Evolutionary conservation across 2,113 vertebrate species (phyloP).

Genomic region (Syngnathoides biaculeatus): DNA sequence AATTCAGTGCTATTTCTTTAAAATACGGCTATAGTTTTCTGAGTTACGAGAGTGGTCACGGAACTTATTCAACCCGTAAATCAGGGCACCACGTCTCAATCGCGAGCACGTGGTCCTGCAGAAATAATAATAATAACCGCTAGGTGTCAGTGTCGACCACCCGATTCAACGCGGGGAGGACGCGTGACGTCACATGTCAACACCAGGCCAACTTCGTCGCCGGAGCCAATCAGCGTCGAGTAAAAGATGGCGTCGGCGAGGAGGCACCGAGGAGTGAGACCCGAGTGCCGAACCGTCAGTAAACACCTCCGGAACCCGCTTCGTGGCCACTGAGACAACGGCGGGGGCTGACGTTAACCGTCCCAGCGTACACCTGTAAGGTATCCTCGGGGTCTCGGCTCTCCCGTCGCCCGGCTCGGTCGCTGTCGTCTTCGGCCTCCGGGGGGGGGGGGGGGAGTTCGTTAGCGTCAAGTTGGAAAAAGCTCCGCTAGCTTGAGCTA

Average conservation of each 20-base stretch:
- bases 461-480: constrained; percentile 54
- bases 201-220: constrained; percentile 42
- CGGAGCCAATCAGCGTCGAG: constrained; percentile 59
- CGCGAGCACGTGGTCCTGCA: neutral
- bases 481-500: constrained; percentile 51
- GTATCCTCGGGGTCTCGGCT: neutral
- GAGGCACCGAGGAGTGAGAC: constrained; percentile 36
- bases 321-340: constrained; percentile 14
- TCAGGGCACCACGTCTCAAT: neutral
- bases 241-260: constrained; percentile 72
- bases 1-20: no score
- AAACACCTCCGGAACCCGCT: constrained; percentile 37
- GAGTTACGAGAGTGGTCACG: no score
- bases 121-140: neutral
- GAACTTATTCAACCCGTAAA: no score
- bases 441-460: constrained; percentile 33
- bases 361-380: neutral
- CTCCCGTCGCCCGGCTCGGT: neutral
- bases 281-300: constrained; percentile 33
- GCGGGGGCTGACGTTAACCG: constrained; percentile 14
- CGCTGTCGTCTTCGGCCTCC: constrained; percentile 33
- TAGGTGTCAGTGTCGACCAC: constrained; percentile 31
- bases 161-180: neutral
- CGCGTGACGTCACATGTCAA: constrained; percentile 62
- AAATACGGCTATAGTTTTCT: no score